These are phyloP conservation scores for Sarotherodon lohbergeri DNA, from an alignment of 2,113 vertebrate species.

Conservation along the genomic window DNA sequence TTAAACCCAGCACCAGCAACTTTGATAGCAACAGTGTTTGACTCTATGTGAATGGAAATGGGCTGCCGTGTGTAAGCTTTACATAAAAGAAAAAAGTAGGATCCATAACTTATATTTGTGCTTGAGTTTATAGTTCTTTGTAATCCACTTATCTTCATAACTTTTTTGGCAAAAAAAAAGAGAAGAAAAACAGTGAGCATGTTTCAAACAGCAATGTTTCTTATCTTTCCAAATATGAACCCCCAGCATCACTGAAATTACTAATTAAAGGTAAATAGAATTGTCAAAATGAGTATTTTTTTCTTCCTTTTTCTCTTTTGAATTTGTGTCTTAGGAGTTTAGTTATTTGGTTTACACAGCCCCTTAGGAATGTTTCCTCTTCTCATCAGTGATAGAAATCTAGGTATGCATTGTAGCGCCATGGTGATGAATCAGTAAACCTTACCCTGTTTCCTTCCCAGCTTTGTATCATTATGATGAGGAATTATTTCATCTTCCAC, in stretches of 20 bases:
- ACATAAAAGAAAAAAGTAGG: not conserved
- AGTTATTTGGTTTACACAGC: conserved; percentile 38
- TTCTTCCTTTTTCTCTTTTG: not conserved
- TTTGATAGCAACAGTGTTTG: not conserved
- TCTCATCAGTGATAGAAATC: conserved; percentile 11
- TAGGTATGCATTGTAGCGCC: not conserved
- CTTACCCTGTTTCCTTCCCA: not conserved
- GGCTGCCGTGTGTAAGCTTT: not conserved
- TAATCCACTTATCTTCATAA: not conserved
- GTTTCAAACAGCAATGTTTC: not conserved
- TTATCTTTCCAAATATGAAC: not conserved
- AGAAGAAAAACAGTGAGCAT: not conserved
- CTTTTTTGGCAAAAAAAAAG: not conserved
- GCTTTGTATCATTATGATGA: not conserved
- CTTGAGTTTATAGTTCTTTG: not conserved
- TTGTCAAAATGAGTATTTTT: not conserved
- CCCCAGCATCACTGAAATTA: not conserved
- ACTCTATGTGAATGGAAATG: not conserved
- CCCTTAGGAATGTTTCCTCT: conserved; percentile 17
- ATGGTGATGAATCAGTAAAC: conserved; percentile 2
- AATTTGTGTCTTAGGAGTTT: conserved; percentile 1
- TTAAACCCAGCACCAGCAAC: not conserved
- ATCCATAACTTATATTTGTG: not conserved
- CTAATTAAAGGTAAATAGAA: not conserved
- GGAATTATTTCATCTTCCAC: not conserved